phyloP scores from a whole-genome alignment of 2,888 invertebrate genomes.

The Globia sparganii region DNA sequence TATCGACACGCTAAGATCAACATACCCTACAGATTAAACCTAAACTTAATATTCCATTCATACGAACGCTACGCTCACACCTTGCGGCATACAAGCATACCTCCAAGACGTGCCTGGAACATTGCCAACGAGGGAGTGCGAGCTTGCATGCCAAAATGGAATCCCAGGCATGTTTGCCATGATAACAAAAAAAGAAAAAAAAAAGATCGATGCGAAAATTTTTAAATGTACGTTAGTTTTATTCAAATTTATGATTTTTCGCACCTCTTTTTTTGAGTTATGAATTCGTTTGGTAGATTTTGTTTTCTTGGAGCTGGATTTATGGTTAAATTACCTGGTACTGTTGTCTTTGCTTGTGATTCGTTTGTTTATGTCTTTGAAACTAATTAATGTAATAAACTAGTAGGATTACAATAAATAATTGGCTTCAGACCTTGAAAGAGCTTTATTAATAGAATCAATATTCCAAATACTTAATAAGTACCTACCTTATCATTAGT shows the following conservation, averaged over 20 bases:
- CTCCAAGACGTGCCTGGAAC: slow-evolving; percentile 75
- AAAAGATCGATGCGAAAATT: slow-evolving; percentile 66
- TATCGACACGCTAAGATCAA: too few species aligned
- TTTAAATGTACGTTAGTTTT: slow-evolving; percentile 67
- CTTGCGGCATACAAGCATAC: slow-evolving; percentile 69
- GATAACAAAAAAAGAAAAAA: slow-evolving; percentile 71
- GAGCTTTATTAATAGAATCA: slow-evolving; percentile 3
- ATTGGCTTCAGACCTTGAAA: background rate
- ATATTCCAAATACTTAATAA: background rate
- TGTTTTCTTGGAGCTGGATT: background rate
- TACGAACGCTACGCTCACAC: slow-evolving; percentile 62
- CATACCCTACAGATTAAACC: slow-evolving; percentile 29
- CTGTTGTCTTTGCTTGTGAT: background rate
- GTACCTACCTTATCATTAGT: background rate
- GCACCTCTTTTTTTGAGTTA: slow-evolving; percentile 14
- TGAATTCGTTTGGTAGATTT: slow-evolving; percentile 14
- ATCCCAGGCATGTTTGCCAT: slow-evolving; percentile 73
- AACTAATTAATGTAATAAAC: background rate
- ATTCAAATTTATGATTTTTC: slow-evolving; percentile 61
- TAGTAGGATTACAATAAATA: background rate
- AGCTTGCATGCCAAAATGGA: slow-evolving; percentile 80
- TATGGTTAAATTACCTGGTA: background rate
- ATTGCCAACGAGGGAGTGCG: slow-evolving; percentile 76
- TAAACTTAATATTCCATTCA: slow-evolving; percentile 57
- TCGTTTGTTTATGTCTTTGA: background rate